phyloP scores from a whole-genome alignment of 2,888 invertebrate species.

The Saturnia pavonia region DNA sequence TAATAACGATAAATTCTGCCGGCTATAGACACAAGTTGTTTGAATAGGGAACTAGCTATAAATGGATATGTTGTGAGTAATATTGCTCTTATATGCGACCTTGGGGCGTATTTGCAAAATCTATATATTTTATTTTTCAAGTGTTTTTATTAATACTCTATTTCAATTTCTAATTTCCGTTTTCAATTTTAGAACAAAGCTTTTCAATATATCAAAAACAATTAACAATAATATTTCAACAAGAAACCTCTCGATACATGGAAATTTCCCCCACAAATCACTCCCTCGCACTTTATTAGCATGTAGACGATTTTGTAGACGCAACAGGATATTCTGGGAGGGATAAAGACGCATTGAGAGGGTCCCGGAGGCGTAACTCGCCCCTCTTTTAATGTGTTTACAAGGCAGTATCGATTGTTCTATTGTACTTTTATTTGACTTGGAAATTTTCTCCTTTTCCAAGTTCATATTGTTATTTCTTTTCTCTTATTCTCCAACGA shows the following conservation, averaged over 20 bases:
- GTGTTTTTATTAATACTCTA: background rate
- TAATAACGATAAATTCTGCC: slow-evolving; percentile 71
- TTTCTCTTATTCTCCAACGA: slow-evolving; percentile 25
- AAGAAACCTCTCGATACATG: slow-evolving; percentile 13
- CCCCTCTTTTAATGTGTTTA: slow-evolving; percentile 80
- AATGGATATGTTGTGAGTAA: slow-evolving; percentile 13
- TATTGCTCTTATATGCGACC: background rate
- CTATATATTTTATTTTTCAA: background rate
- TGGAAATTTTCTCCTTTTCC: slow-evolving; percentile 70
- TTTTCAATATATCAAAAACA: slow-evolving; percentile 17
- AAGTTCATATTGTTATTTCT: slow-evolving; percentile 47
- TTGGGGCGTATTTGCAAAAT: background rate
- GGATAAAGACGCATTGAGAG: slow-evolving; percentile 67
- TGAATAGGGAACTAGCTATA: slow-evolving; percentile 17
- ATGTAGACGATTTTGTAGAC: slow-evolving; percentile 67
- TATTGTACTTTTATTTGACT: slow-evolving; percentile 78
- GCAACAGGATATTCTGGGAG: slow-evolving; percentile 76
- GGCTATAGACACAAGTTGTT: slow-evolving; percentile 13
- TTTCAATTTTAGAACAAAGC: background rate
- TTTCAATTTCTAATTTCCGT: background rate
- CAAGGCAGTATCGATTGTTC: slow-evolving; percentile 80
- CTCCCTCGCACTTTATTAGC: slow-evolving; percentile 70
- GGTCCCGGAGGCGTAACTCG: slow-evolving; percentile 44
- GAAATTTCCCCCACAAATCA: slow-evolving; percentile 61
- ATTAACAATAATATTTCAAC: slow-evolving; percentile 16